phyloP scores from a whole-genome alignment of 2,113 vertebrate genomes.

The Scartelaos histophorus region DNA sequence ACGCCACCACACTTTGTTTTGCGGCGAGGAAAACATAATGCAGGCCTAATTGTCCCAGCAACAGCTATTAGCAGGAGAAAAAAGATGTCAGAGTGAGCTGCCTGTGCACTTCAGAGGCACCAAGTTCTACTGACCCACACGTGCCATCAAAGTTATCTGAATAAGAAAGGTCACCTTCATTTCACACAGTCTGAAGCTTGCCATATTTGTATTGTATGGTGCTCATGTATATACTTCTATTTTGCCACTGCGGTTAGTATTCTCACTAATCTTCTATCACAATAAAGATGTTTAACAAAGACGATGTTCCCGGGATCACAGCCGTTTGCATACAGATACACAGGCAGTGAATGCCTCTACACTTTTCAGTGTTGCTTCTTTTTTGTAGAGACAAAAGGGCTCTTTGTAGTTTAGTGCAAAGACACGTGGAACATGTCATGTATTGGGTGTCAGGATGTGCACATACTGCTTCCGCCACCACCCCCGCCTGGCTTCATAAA shows the following conservation, averaged over 20 bases:
- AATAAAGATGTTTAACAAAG: background rate
- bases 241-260: background rate
- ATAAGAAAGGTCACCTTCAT: background rate
- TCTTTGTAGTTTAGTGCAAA: constrained; percentile 72
- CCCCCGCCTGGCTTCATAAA: constrained; percentile 70
- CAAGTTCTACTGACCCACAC: background rate
- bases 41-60: constrained; percentile 50
- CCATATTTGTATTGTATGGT: background rate
- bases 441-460: constrained; percentile 74
- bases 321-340: constrained; percentile 23
- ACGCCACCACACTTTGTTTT: constrained; percentile 68
- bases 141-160: constrained; percentile 1
- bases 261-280: background rate
- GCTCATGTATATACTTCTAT: background rate
- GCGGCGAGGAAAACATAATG: constrained; percentile 54
- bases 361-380: constrained; percentile 45
- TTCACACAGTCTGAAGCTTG: background rate
- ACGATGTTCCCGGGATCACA: constrained; percentile 32
- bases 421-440: constrained; percentile 76
- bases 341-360: constrained; percentile 3
- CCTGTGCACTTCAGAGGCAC: background rate
- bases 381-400: constrained; percentile 72
- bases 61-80: constrained; percentile 57
- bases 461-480: constrained; percentile 62
- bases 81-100: constrained; percentile 30